Conservation (phyloP, 2,797 vertebrate genomes). For the Numenius phaeopus region DNA sequence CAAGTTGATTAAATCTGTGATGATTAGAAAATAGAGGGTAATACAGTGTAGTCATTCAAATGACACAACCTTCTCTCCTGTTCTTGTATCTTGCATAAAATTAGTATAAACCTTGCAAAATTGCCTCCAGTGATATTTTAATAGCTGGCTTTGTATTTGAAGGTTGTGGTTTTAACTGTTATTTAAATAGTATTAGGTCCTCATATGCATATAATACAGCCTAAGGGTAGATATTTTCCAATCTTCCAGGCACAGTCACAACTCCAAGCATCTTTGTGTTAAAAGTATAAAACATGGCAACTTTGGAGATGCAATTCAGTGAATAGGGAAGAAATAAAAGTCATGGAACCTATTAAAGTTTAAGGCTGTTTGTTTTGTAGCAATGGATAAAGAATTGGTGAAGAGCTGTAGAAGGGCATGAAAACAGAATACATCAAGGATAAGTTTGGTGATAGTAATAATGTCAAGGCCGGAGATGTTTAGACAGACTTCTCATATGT, state of each 20-base stretch:
- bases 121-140: conserved; percentile 74
- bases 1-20: conserved; percentile 47
- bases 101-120: conserved; percentile 63
- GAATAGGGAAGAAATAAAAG: conserved; percentile 53
- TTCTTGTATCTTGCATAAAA: conserved; percentile 49
- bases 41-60: conserved; percentile 29
- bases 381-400: neutral
- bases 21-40: conserved; percentile 57
- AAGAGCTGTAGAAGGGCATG: conserved; percentile 24
- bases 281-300: conserved; percentile 29
- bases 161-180: conserved; percentile 75
- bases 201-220: conserved; percentile 68
- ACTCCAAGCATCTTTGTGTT: conserved; percentile 34
- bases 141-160: conserved; percentile 74
- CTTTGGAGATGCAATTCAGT: conserved; percentile 22
- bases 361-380: conserved; percentile 41
- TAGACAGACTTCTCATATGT: neutral
- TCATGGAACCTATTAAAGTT: conserved; percentile 37
- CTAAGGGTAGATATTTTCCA: conserved; percentile 11
- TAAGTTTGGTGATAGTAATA: conserved; percentile 26
- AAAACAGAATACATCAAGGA: conserved; percentile 35
- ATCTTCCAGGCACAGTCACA: conserved; percentile 43
- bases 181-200: conserved; percentile 73
- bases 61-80: conserved; percentile 44
- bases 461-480: neutral